Evolutionary conservation across 2,888 invertebrate genomes (phyloP).

Genomic region (Nineta flava): DNA sequence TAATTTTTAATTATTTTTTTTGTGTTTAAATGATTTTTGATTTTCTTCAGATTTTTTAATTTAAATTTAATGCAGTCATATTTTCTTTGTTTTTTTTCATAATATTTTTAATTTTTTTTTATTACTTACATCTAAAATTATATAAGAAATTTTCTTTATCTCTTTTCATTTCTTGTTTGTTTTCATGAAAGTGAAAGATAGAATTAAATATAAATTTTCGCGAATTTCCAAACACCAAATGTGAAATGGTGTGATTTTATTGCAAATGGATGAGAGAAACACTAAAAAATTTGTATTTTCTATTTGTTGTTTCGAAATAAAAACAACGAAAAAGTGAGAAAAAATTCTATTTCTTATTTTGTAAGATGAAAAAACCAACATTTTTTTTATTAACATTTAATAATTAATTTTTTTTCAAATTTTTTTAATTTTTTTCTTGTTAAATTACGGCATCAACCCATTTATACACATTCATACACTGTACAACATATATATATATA

Average conservation of each 20-base stretch:
- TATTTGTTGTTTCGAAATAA: too few species aligned
- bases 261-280: too few species aligned
- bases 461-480: too few species aligned
- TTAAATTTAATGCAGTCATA: conserved; percentile 8
- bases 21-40: conserved; percentile 12
- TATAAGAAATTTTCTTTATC: conserved; percentile 8
- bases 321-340: too few species aligned
- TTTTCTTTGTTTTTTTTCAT: background rate
- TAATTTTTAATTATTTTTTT: conserved; percentile 8
- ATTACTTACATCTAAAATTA: conserved; percentile 7
- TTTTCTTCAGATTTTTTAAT: conserved; percentile 9
- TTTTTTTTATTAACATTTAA: background rate
- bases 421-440: background rate
- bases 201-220: too few species aligned
- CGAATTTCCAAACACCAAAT: too few species aligned
- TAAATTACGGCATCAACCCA: too few species aligned
- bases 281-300: too few species aligned
- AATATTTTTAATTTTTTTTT: conserved; percentile 3
- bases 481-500: too few species aligned
- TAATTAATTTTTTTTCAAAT: background rate
- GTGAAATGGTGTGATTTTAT: too few species aligned
- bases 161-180: background rate
- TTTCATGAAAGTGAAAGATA: too few species aligned
- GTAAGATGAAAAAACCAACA: background rate
- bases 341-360: background rate